These are phyloP conservation scores for Lydus trimaculatus DNA, from an alignment of 2,888 invertebrate genomes.

Conservation along the genomic window DNA sequence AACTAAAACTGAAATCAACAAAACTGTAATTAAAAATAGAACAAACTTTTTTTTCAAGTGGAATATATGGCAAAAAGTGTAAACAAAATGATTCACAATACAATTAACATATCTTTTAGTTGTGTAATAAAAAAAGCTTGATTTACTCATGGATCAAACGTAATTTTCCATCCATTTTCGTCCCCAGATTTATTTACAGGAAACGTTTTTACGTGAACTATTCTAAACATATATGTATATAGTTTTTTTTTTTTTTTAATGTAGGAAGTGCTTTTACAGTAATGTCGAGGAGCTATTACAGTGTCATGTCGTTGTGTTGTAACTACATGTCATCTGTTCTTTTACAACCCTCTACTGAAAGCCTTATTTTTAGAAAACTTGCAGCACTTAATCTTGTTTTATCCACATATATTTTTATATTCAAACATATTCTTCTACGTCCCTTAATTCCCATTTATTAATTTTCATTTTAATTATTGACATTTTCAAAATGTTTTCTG, in stretches of 20 bases:
- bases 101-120: too few relatives aligned
- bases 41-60: too few relatives aligned
- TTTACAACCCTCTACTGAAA: constrained; percentile 50
- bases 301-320: constrained; percentile 55
- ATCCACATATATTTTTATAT: background rate
- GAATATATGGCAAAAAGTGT: too few relatives aligned
- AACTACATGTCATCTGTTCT: constrained; percentile 53
- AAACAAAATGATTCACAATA: too few relatives aligned
- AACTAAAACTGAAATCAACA: too few relatives aligned
- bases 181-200: background rate
- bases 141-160: background rate
- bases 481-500: background rate
- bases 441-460: too few relatives aligned
- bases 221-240: background rate
- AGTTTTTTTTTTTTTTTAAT: constrained; percentile 36
- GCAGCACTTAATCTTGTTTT: constrained; percentile 29
- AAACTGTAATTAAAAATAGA: too few relatives aligned
- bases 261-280: constrained; percentile 49
- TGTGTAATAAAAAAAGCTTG: too few relatives aligned
- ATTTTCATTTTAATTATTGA: background rate
- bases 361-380: constrained; percentile 50
- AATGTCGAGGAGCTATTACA: constrained; percentile 54
- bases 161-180: background rate
- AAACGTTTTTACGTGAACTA: background rate
- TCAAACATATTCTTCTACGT: background rate